Evolutionary conservation across 1,140 invertebrate genomes (phyloP).

Genomic region (Callitettix versicolor): DNA sequence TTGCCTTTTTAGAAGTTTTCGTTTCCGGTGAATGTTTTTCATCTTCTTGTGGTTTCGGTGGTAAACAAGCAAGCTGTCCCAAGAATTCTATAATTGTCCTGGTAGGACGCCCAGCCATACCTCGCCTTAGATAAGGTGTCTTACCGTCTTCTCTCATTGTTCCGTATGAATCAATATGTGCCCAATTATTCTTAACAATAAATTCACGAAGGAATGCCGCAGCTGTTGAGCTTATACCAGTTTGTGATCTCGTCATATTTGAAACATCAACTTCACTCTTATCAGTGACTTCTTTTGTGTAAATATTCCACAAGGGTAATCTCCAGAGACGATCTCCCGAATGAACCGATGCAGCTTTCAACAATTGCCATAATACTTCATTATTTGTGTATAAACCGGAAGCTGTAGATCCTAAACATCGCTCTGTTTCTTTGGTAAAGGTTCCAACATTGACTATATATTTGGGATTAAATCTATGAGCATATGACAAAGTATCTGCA

Average conservation of each 20-base stretch:
- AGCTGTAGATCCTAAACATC: conserved; percentile 41
- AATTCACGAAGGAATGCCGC: conserved; percentile 49
- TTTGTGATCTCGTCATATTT: background rate
- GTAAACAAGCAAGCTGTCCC: conserved; percentile 21
- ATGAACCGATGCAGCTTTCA: conserved; percentile 31
- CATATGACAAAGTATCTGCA: conserved; percentile 52
- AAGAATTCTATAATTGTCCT: conserved; percentile 25
- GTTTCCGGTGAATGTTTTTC: too few species aligned
- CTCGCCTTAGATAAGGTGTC: conserved; percentile 20
- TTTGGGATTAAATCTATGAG: conserved; percentile 44
- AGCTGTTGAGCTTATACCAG: conserved; percentile 33
- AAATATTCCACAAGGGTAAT: conserved; percentile 43
- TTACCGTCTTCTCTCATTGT: conserved; percentile 33
- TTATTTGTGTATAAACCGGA: conserved; percentile 46
- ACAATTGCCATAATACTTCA: conserved; percentile 27
- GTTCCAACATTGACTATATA: conserved; percentile 53
- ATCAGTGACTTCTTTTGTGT: conserved; percentile 24
- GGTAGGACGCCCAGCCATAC: conserved; percentile 24
- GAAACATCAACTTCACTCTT: background rate
- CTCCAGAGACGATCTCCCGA: conserved; percentile 48
- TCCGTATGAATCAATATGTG: conserved; percentile 48
- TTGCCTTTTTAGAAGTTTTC: too few species aligned
- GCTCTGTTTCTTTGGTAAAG: conserved; percentile 44
- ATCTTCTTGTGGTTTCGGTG: too few species aligned
- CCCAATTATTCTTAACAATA: conserved; percentile 40